Base-by-base conservation (phyloP, 2,888 invertebrate species). In the Octodonta nipae region DNA sequence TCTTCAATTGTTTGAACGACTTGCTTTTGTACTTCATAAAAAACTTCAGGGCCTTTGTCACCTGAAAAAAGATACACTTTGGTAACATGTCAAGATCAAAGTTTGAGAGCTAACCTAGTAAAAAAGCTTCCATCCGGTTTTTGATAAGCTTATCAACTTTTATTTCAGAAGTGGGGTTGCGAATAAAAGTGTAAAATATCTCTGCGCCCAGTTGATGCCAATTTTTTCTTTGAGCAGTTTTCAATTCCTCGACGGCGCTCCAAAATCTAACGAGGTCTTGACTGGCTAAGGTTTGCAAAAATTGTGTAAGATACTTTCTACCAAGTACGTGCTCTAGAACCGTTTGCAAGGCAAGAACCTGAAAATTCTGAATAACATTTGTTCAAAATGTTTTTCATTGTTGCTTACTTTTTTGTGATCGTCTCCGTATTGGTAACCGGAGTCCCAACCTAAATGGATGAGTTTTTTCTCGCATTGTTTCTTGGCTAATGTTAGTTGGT, bases 181-280 rank as follows among this genome's bases (percentile, higher is more conserved):
- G 70, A 38, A 91, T 82, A 50, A 83, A 88, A 3, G 84, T 85
- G 54, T 88, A 87, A 63, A 85, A 89, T 50, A 89, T 84, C 60
- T 89, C 88, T n/a, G 85, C 83, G 6, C 84, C 91, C 15, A 87
- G 63, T 50, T 88, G 84, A 60, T 89, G 87, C 73, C 81, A 81
- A 43, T 73, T 73, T 37, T 75, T 75, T 44, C 81, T 70, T 28
- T 78, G 75, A n/a, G 83, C 73, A 34, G 72, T 70, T 41, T 82
- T 71, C 39, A 91, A 61, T 58, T 87, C 85, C 51, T 89, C 87
- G 0, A 87, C 86, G 0, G 84, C 82, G 47, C 73, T 75, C 78
- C 87, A 89, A 54, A 81, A 89, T 1, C 86, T 81, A 5, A 89
- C 75, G 33, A 87, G 61, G n/a, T 82, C 80, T 55, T 85, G 83